Percentiles rank a stretch among this genome's conserved stretches.
Evolutionary conservation across 1,140 invertebrate species (phyloP).

Genomic region (Drosophila sproati): DNA sequence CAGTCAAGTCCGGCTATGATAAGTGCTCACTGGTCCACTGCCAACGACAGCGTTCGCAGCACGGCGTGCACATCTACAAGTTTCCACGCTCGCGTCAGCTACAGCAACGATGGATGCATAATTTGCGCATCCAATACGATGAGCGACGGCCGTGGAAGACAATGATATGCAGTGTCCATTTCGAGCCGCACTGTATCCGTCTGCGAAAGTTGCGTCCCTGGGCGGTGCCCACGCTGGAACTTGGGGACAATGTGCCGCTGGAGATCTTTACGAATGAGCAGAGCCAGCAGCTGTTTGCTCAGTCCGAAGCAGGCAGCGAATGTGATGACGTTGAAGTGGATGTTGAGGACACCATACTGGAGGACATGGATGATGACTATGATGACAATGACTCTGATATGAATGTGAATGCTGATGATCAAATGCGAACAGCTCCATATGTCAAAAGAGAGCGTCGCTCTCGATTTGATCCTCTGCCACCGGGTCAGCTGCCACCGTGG

Average conservation of each 20-base stretch:
- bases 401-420: background rate
- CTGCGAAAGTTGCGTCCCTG: conserved; percentile 61
- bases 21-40: conserved; percentile 69
- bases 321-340: conserved; percentile 45
- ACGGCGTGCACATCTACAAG: conserved; percentile 71
- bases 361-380: background rate
- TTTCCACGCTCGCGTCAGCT: conserved; percentile 57
- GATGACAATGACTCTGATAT: conserved; percentile 1
- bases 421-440: background rate
- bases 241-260: conserved; percentile 65
- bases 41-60: conserved; percentile 60
- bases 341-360: conserved; percentile 25
- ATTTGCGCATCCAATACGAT: conserved; percentile 64
- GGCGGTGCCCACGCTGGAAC: conserved; percentile 68
- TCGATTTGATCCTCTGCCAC: conserved; percentile 27
- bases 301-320: conserved; percentile 34
- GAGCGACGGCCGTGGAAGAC: conserved; percentile 69
- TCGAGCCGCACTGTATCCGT: conserved; percentile 61
- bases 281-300: conserved; percentile 37
- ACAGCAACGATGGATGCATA: conserved; percentile 73
- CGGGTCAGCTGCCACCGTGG: conserved; percentile 45
- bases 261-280: conserved; percentile 59
- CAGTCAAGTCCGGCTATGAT: conserved; percentile 67
- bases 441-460: conserved; percentile 45
- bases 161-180: conserved; percentile 73